Base-by-base conservation (phyloP, 2,797 vertebrate species). In the Ptychobarbus kaznakovi region DNA sequence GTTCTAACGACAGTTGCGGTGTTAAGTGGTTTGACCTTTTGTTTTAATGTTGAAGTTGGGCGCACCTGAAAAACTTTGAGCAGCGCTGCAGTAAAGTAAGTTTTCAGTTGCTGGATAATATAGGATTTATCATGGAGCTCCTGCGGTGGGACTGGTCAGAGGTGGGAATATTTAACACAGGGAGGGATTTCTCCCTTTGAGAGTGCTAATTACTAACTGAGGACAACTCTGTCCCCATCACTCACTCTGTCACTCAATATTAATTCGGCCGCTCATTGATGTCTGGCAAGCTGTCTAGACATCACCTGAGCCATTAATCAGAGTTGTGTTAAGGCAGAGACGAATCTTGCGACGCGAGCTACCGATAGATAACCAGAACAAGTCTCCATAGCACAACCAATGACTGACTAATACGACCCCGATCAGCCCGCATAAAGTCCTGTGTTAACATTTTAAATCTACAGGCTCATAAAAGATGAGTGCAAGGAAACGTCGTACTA, bases 391-490 rank as follows among this genome's bases (percentile, higher is more conserved):
- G 80, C 81, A 85, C 53, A 87, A 85, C 87, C 85, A 74, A 80
- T 79, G 76, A 85, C 70, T 81, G 87, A 83, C 87, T 89, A 87
- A 86, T 89, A 83, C 88, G 80, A 89, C 90, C 92, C 91, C 93
- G 94, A 95, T 94, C 92, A 93, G 88, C 90, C 91, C 86, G 87
- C 91, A 92, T 91, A 95, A 94, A 93, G 88, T 90, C 90, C 92
- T 92, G 92, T 95, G 95, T 95, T 95, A 95, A 95, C 94, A 95
- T 94, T 94, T 93, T 93, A 95, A 95, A 95, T 92, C 93, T 93
- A 92, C 86, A 75, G 72, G 87, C 90, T 92, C 90, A 93, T 94
- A 91, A 94, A 93, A 93, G 92, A 92, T 92, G 91, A 94, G 90
- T 89, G 92, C 81, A 46, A 89, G 91, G 73, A 88, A 94, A 94